These are phyloP conservation scores for Balaeniceps rex DNA, from an alignment of 2,113 vertebrate genomes.

Conservation along the genomic window DNA sequence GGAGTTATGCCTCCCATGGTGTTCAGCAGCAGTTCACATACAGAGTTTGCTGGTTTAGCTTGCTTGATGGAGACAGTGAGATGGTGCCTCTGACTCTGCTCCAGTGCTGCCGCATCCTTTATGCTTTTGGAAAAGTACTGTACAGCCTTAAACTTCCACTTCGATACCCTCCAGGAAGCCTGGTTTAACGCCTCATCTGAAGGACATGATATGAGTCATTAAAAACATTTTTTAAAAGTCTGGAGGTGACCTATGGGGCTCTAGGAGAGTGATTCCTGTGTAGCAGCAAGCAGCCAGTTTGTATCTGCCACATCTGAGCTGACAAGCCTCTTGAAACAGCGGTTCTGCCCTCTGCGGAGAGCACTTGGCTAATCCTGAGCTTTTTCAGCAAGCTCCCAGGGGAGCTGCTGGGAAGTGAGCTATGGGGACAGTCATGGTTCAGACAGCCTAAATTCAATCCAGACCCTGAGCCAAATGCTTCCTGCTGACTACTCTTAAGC, in stretches of 20 bases:
- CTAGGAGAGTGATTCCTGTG: background rate
- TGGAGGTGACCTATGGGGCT: conserved; percentile 36
- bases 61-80: background rate
- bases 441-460: background rate
- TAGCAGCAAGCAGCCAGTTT: background rate
- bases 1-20: background rate
- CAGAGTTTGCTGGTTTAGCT: background rate
- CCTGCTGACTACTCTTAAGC: background rate
- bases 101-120: background rate
- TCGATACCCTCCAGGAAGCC: conserved; percentile 16
- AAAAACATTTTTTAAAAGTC: conserved; percentile 11
- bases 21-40: background rate
- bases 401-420: background rate
- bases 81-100: background rate
- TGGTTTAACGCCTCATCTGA: background rate
- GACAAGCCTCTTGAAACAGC: background rate
- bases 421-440: background rate
- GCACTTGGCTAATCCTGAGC: background rate
- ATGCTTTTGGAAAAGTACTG: conserved; percentile 4
- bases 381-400: background rate
- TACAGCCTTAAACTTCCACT: background rate
- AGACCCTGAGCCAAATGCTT: background rate
- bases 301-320: background rate
- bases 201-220: conserved; percentile 32
- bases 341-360: background rate